Evolutionary conservation across 2,797 vertebrate species (phyloP), one percentile per base, ranked within the genome.

Genomic region (Borostomias antarcticus): DNA sequence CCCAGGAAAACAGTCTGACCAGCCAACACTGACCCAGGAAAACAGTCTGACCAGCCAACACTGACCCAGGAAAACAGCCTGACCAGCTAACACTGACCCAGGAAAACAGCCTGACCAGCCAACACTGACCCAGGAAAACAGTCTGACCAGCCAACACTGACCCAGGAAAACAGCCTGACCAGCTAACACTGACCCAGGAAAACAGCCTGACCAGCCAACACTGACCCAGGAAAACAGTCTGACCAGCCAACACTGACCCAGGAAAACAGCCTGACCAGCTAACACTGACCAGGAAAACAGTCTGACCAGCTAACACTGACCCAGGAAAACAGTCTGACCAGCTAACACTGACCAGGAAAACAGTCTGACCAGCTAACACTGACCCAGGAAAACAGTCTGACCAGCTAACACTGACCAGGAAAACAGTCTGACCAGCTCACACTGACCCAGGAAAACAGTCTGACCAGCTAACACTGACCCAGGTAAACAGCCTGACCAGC

Each of bases 201-300:
- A 7, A 5, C 7, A 5, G 6, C 3, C 37, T 33, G n/a, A n/a
- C 2, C 17, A 30, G 7, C n/a, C n/a, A n/a, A n/a, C n/a, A n/a
- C n/a, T n/a, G n/a, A n/a, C n/a, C n/a, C 83, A 85, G 85, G 84
- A 82, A 81, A 87, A 74, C 13, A n/a, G 50, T 11, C 52, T 43
- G 17, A 62, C 30, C 32, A 47, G 33, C n/a, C n/a, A n/a, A n/a
- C n/a, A n/a, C n/a, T 2, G 7, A 60, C 10, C 3, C 25, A 26
- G n/a, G 29, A 2, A 8, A 7, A 5, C 7, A 5, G 6, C 3
- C 37, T 33, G n/a, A n/a, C 2, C 17, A 30, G 7, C n/a, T n/a
- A n/a, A n/a, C n/a, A n/a, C n/a, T n/a, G n/a, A n/a, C n/a, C 83
- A 85, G 85, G 84, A 82, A 81, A 87, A 74, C 13, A n/a, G 50